Conservation (phyloP, 2,113 vertebrate species). For the Planiliza haematocheilus region DNA sequence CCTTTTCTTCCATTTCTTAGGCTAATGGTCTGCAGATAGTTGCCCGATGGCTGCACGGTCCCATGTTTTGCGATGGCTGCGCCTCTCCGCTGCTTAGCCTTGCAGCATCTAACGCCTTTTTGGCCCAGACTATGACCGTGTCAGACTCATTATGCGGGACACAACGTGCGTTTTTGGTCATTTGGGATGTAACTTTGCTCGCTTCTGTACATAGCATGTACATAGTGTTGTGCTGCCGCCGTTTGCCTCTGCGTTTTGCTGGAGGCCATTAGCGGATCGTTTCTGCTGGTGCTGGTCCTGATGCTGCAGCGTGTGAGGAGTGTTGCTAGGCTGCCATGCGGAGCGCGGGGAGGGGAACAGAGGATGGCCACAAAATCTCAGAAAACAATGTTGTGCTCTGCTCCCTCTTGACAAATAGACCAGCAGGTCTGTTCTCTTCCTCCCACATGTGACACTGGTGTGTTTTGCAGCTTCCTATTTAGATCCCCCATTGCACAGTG, state of each 20-base stretch:
- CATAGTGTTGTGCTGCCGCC: slow-evolving; percentile 14
- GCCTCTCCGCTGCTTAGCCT: not conserved
- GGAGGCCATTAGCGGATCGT: slow-evolving; percentile 61
- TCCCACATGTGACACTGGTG: not conserved
- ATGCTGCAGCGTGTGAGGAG: slow-evolving; percentile 72
- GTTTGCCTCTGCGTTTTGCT: slow-evolving; percentile 47
- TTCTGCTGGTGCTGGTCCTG: slow-evolving; percentile 68
- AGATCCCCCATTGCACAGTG: slow-evolving; percentile 13
- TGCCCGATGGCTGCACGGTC: not conserved
- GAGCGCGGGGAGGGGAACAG: slow-evolving; percentile 11
- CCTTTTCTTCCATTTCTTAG: no score
- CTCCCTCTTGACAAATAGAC: not conserved
- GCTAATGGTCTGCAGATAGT: not conserved
- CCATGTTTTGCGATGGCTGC: slow-evolving; percentile 27
- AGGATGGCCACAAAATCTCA: not conserved
- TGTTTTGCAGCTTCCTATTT: not conserved
- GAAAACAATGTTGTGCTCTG: not conserved
- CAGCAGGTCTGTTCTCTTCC: not conserved
- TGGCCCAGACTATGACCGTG: no score
- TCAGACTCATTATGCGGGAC: not conserved
- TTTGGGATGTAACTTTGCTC: no score
- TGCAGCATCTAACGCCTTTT: no score
- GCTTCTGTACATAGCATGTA: no score
- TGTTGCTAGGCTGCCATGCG: slow-evolving; percentile 84
- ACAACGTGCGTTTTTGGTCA: no score